Conservation (phyloP, 1,140 invertebrate species). For the Dreissena polymorpha region DNA sequence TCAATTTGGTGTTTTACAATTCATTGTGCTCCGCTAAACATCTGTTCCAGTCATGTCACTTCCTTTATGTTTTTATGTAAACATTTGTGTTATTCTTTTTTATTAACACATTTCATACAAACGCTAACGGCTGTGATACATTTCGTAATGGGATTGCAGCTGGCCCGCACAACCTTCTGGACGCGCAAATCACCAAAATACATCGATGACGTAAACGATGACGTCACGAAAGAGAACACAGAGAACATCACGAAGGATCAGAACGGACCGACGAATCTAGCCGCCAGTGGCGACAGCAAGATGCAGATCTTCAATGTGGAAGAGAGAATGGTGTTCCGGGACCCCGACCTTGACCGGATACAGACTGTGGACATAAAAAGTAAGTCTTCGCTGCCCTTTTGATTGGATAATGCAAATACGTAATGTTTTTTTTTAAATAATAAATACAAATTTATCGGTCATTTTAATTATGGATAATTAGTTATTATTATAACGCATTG, state of each 20-base stretch:
- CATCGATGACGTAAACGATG: background rate
- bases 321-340: constrained; percentile 51
- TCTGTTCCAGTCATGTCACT: too few species aligned
- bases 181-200: constrained; percentile 53
- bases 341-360: constrained; percentile 46
- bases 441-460: too few species aligned
- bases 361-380: background rate
- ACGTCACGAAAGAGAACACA: background rate
- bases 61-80: too few species aligned
- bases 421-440: too few species aligned
- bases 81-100: too few species aligned
- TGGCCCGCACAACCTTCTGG: constrained; percentile 69
- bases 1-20: too few species aligned
- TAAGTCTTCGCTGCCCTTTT: background rate
- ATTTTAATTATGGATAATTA: too few species aligned
- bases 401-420: background rate
- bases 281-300: constrained; percentile 22
- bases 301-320: constrained; percentile 34
- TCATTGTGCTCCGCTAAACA: too few species aligned
- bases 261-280: constrained; percentile 32
- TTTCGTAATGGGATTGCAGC: constrained; percentile 31
- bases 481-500: too few species aligned
- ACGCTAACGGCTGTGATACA: too few species aligned
- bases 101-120: too few species aligned
- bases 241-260: background rate